Conservation (phyloP, 2,888 invertebrate genomes). For the Poecilus cupreus region DNA sequence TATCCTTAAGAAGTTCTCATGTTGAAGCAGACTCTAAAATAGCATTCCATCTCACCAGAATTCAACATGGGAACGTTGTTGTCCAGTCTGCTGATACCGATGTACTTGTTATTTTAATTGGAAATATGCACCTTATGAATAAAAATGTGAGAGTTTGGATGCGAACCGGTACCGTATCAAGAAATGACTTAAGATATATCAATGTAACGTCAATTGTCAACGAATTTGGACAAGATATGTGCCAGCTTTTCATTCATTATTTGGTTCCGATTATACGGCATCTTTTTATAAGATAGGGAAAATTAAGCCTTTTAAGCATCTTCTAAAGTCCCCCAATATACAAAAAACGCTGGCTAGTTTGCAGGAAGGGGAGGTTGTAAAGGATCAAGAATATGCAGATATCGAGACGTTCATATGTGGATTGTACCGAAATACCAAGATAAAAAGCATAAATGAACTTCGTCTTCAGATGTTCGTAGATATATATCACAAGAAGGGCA, state of each 20-base stretch:
- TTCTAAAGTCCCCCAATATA: neutral
- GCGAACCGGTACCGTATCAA: neutral
- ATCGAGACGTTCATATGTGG: no score
- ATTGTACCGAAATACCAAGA: no score
- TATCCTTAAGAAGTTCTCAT: neutral
- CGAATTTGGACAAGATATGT: neutral
- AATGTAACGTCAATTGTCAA: neutral
- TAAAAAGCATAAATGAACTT: no score
- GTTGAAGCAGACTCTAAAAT: neutral
- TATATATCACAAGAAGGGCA: neutral
- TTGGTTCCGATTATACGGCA: neutral
- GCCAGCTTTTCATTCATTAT: neutral
- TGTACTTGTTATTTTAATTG: neutral
- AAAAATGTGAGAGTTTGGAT: neutral
- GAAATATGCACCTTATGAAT: neutral
- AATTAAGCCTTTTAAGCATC: neutral
- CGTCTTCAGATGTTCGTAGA: neutral
- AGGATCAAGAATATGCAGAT: no score
- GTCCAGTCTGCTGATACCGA: neutral
- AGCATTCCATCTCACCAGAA: neutral
- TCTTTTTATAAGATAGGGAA: neutral
- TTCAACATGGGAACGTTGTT: neutral
- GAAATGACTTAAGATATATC: neutral
- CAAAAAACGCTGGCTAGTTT: neutral
- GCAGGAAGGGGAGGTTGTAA: no score